Evolutionary conservation across 2,888 invertebrate species (phyloP).

Genomic region (Caenorhabditis doughertyi): DNA sequence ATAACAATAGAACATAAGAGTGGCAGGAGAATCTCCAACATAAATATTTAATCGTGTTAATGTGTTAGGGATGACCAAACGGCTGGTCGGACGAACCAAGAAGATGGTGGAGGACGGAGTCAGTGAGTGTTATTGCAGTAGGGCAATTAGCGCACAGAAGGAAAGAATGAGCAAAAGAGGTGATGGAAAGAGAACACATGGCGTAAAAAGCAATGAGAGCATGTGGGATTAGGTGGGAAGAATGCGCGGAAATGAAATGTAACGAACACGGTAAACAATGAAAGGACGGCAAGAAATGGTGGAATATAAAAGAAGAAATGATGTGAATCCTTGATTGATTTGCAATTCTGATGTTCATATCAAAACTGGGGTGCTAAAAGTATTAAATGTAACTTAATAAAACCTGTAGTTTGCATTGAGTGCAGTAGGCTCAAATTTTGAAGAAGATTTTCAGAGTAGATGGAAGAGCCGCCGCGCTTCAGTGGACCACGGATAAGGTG

Average conservation of each 20-base stretch:
- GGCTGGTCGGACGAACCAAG: conserved; percentile 12
- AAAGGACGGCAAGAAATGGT: conserved; percentile 11
- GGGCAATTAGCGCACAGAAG: conserved; percentile 61
- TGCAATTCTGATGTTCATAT: too few species aligned
- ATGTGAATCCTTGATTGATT: background rate
- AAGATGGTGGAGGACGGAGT: background rate
- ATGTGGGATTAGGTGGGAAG: conserved; percentile 58
- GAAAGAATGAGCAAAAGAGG: conserved; percentile 25
- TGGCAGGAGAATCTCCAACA: conserved; percentile 34
- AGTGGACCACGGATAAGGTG: background rate
- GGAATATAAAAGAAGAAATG: conserved; percentile 3
- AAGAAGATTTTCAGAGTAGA: too few species aligned
- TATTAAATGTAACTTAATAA: too few species aligned
- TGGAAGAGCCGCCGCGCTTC: background rate
- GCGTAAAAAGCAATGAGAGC: conserved; percentile 52
- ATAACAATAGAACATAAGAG: conserved; percentile 30
- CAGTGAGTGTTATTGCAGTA: conserved; percentile 42
- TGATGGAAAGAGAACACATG: conserved; percentile 42
- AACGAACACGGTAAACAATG: conserved; percentile 55
- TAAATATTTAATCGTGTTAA: conserved; percentile 60
- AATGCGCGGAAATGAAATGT: conserved; percentile 63
- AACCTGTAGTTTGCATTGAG: too few species aligned
- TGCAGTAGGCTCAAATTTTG: too few species aligned
- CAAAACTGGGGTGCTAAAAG: too few species aligned
- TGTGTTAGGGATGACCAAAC: conserved; percentile 53